These are phyloP conservation scores for Thalassophryne amazonica DNA, from an alignment of 2,797 vertebrate genomes.

Conservation along the genomic window DNA sequence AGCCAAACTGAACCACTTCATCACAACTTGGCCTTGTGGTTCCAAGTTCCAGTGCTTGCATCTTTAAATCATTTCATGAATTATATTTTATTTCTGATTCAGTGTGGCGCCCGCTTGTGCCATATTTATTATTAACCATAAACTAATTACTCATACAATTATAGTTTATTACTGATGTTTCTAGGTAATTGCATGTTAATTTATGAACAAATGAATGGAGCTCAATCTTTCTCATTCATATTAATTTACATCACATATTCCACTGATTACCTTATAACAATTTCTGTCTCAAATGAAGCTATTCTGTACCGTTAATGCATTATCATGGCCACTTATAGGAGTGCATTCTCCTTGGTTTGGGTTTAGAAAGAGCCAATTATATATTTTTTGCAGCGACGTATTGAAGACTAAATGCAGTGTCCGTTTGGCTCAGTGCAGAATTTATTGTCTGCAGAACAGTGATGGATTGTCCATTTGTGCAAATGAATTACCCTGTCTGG, in stretches of 20 bases:
- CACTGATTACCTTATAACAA: conserved; percentile 3
- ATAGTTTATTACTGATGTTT: neutral
- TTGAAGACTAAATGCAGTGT: conserved; percentile 37
- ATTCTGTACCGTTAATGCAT: conserved; percentile 12
- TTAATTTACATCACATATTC: conserved; percentile 12
- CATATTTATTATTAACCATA: neutral
- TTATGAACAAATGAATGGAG: neutral
- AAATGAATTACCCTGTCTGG: conserved; percentile 59
- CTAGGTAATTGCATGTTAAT: conserved; percentile 5
- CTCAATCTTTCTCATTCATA: neutral
- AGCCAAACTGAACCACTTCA: too few species aligned
- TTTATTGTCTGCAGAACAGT: conserved; percentile 50
- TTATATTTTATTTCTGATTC: too few species aligned
- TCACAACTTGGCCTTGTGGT: too few species aligned
- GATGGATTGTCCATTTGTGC: conserved; percentile 65
- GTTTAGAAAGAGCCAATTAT: conserved; percentile 42
- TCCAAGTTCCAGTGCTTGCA: neutral
- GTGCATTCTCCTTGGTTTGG: conserved; percentile 32
- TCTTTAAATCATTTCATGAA: too few species aligned
- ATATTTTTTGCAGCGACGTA: conserved; percentile 31
- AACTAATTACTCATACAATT: neutral
- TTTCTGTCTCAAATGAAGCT: conserved; percentile 8
- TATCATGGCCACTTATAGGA: conserved; percentile 17
- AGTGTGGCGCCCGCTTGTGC: neutral
- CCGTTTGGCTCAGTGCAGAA: conserved; percentile 23